Evolutionary conservation across 2,797 vertebrate species (phyloP).

Genomic region (Hybognathus amarus): DNA sequence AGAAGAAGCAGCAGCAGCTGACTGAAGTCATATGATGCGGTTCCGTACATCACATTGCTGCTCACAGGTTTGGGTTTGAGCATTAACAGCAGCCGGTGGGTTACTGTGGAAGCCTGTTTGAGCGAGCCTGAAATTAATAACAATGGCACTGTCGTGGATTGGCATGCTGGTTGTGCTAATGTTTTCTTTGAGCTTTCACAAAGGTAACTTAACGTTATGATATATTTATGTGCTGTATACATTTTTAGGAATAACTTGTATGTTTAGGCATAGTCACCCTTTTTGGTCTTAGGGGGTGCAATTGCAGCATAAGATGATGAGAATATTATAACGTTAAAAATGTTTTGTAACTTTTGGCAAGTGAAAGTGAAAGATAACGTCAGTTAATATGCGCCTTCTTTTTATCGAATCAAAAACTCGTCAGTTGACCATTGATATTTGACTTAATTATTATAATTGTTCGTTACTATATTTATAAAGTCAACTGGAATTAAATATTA

Average conservation of each 20-base stretch:
- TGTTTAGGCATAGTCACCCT: background rate
- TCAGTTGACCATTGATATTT: background rate
- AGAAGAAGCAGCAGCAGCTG: too few relatives aligned
- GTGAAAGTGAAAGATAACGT: constrained; percentile 14
- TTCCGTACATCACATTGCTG: background rate
- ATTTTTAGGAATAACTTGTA: background rate
- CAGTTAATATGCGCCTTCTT: background rate
- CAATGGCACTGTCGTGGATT: constrained; percentile 60
- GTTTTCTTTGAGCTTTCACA: constrained; percentile 21
- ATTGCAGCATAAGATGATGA: background rate
- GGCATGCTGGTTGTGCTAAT: constrained; percentile 2
- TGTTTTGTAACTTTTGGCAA: constrained; percentile 4
- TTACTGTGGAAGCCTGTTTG: constrained; percentile 1
- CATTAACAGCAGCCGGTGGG: too few relatives aligned
- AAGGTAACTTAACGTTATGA: constrained; percentile 65
- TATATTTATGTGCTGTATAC: background rate
- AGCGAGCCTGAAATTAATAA: constrained; percentile 5
- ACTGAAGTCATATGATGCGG: constrained; percentile 54
- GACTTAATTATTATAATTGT: background rate
- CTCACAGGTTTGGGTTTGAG: background rate
- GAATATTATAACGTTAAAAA: background rate
- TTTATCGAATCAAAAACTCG: background rate
- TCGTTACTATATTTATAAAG: background rate
- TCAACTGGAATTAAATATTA: background rate
- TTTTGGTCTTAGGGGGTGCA: background rate